Evolutionary conservation across 2,888 invertebrate species (phyloP), one percentile per base, ranked within the genome.

Genomic region (Odontomyia ornata): DNA sequence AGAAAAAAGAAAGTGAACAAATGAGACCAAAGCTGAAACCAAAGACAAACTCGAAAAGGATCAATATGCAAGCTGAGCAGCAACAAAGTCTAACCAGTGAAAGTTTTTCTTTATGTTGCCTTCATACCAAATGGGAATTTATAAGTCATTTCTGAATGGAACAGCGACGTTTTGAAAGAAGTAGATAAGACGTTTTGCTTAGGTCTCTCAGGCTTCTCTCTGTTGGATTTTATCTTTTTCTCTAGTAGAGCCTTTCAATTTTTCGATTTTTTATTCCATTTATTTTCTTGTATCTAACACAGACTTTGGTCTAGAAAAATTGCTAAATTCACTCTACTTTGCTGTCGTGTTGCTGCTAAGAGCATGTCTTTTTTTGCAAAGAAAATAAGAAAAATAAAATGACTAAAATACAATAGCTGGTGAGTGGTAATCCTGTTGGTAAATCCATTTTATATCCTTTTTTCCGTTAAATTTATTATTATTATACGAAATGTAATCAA

Each of bases 401-500:
- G 62, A 62, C 25, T n/a, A 62, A 62, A 62, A 62, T 27, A 27
- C 28, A 62, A 25, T 13, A 36, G 36, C 36, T 36, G 36, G 5
- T 36, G 36, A 36, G 36, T 23, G 65, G 36, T 65, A 65, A 65
- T 65, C 65, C 65, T 1, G 3, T 18, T 30, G 27, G 36, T 65
- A 65, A 65, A 65, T 65, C 65, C 65, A n/a, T 15, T 65, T 30
- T 30, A 65, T 65, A 65, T 65, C 65, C 65, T 36, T 65, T 65
- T 52, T 65, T 21, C 36, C 65, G 65, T 65, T 65, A 65, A 65
- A 65, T 65, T 65, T 65, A 65, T 65, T 65, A 65, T 65, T 65
- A 65, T 65, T 18, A 65, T 65, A 27, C 65, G 36, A 36, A 65
- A 65, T 65, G 65, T 65, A 65, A 65, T 65, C 65, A 65, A 65